Conservation (phyloP, 2,113 vertebrate genomes). For the Tauraco erythrolophus region DNA sequence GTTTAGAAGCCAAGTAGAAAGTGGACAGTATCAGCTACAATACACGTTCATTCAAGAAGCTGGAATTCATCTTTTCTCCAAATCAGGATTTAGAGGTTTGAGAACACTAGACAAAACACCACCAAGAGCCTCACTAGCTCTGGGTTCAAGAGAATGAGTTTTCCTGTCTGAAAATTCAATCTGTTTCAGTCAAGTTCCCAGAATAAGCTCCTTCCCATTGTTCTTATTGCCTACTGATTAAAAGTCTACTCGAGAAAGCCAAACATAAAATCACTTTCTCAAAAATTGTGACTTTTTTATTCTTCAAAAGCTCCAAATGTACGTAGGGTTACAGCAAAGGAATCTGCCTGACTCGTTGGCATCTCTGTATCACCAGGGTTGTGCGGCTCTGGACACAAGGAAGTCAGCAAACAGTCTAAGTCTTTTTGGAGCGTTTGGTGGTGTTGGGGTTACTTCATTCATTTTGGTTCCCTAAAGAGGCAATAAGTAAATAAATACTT, state of each 20-base stretch:
- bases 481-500: neutral
- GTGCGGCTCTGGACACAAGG: neutral
- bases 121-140: neutral
- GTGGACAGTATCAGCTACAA: neutral
- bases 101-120: neutral
- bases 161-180: neutral
- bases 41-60: neutral
- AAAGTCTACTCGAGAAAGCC: neutral
- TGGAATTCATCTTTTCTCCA: neutral
- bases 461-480: neutral
- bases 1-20: neutral
- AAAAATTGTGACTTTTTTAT: neutral
- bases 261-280: neutral
- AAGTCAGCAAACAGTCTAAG: rapidly evolving
- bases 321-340: neutral
- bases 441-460: neutral
- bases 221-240: neutral
- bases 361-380: neutral
- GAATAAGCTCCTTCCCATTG: neutral
- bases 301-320: neutral
- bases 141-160: neutral
- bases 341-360: neutral
- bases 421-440: neutral
- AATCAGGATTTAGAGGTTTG: neutral
- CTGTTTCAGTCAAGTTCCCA: neutral